A percentile compares a stretch with the other conserved stretches of the same genome.
phyloP scores from a whole-genome alignment of 2,113 vertebrate genomes.

The Nymphicus hollandicus region DNA sequence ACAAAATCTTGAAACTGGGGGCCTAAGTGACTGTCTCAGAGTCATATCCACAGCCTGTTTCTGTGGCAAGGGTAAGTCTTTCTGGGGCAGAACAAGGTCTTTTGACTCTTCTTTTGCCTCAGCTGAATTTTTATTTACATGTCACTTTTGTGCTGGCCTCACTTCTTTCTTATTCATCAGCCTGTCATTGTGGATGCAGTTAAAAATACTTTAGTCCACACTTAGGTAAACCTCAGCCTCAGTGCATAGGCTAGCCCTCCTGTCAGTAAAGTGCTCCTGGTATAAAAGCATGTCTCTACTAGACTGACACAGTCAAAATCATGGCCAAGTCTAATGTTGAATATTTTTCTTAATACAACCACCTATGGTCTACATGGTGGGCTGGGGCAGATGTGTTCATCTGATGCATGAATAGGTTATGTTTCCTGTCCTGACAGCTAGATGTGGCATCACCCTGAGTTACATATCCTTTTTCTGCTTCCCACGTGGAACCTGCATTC shows the following conservation, averaged over 20 bases:
- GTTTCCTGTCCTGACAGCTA: background rate
- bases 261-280: background rate
- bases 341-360: background rate
- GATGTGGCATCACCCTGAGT: accelerated
- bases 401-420: accelerated
- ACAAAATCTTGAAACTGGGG: background rate
- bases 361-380: background rate
- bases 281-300: background rate
- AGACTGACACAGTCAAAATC: background rate
- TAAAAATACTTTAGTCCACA: background rate
- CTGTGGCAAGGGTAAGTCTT: background rate
- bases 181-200: background rate
- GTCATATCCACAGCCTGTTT: background rate
- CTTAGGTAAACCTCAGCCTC: background rate
- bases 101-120: background rate
- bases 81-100: background rate
- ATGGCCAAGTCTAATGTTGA: accelerated
- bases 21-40: background rate
- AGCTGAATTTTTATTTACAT: background rate
- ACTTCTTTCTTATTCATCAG: background rate
- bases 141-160: background rate
- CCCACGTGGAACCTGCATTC: accelerated
- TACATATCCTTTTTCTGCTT: background rate
- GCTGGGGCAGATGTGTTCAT: background rate
- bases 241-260: background rate